A percentile compares a stretch with the other conserved stretches of the same genome.
These are phyloP conservation scores for Ahaetulla prasina DNA, from an alignment of 2,113 vertebrate genomes.

Conservation along the genomic window DNA sequence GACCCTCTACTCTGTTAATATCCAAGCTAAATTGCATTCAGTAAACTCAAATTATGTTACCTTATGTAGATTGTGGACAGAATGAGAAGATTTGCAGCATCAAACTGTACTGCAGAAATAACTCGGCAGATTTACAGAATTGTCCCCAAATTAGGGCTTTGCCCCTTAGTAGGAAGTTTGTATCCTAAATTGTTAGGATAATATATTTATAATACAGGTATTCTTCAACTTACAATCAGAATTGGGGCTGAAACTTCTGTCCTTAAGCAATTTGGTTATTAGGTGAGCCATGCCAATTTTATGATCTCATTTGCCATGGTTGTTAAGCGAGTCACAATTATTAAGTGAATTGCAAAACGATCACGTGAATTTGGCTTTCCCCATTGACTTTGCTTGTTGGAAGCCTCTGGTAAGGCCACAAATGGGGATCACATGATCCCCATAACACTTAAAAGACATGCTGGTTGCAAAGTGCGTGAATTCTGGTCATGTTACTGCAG, in stretches of 20 bases:
- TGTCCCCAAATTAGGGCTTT: neutral
- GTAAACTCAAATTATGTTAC: neutral
- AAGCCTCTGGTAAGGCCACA: neutral
- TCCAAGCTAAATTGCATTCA: neutral
- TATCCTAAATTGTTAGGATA: constrained; percentile 3
- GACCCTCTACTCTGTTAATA: neutral
- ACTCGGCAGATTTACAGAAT: neutral
- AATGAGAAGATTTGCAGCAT: neutral
- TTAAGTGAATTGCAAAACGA: neutral
- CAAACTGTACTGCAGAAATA: neutral
- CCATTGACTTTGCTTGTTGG: neutral
- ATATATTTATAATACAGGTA: neutral
- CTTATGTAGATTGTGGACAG: neutral
- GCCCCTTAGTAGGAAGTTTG: constrained; percentile 5
- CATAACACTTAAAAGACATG: neutral
- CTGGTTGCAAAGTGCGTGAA: neutral
- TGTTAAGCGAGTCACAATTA: neutral
- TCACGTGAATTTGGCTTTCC: neutral
- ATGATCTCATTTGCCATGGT: neutral
- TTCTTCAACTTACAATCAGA: neutral
- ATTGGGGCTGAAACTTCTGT: neutral
- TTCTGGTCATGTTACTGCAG: neutral
- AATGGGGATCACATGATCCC: neutral
- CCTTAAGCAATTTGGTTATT: neutral
- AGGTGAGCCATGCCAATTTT: neutral